Conservation (phyloP, 2,888 invertebrate genomes). For the Notodonta dromedarius region DNA sequence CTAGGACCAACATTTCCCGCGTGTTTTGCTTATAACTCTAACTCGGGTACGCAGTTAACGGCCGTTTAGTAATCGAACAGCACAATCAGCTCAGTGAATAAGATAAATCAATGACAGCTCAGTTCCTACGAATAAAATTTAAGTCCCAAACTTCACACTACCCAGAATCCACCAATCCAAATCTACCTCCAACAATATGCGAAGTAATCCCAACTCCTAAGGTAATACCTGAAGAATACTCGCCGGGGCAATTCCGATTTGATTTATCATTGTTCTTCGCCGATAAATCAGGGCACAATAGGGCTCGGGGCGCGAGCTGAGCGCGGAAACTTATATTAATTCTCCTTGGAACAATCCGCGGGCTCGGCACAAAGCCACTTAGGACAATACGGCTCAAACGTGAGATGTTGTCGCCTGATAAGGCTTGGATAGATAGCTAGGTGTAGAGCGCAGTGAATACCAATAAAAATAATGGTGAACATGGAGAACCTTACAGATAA, state of each 20-base stretch:
- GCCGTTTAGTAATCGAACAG: no score
- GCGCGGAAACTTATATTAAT: constrained; percentile 79
- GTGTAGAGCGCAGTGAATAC: neutral
- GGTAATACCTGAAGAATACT: constrained; percentile 43
- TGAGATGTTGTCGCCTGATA: constrained; percentile 72
- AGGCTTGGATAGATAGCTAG: constrained; percentile 12
- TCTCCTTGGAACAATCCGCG: constrained; percentile 78
- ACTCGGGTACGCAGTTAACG: no score
- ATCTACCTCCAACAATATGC: constrained; percentile 1
- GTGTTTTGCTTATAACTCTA: no score
- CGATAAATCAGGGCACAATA: constrained; percentile 81
- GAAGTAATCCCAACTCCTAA: constrained; percentile 9
- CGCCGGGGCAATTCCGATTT: constrained; percentile 76
- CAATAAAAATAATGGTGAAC: neutral
- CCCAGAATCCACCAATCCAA: neutral
- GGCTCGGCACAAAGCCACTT: constrained; percentile 73
- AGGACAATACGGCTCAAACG: constrained; percentile 76
- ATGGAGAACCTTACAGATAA: no score
- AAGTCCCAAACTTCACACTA: neutral
- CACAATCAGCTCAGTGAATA: no score
- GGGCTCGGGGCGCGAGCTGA: constrained; percentile 63
- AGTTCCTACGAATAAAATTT: neutral
- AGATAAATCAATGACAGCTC: neutral
- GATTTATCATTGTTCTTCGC: constrained; percentile 83
- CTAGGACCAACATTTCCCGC: no score